Percentiles rank a stretch among this genome's conserved stretches.
Evolutionary conservation across 2,797 vertebrate species (phyloP).

Genomic region (Rhinophrynus dorsalis): DNA sequence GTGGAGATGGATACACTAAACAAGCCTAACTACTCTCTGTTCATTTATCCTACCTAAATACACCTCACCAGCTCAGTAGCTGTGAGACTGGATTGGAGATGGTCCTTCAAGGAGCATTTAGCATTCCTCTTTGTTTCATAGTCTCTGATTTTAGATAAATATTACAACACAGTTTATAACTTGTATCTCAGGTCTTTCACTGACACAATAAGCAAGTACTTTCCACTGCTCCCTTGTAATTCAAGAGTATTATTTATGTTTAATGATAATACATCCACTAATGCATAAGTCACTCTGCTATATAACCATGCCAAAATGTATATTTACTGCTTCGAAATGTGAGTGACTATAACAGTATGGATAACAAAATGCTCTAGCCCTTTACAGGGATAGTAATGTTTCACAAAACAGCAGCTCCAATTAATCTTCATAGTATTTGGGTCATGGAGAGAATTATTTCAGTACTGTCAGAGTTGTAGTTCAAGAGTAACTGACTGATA

Average conservation of each 20-base stretch:
- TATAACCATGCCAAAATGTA: constrained; percentile 5
- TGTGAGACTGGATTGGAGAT: background rate
- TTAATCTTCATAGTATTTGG: no score
- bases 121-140: constrained; percentile 1
- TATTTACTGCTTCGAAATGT: background rate
- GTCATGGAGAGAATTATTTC: no score
- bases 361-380: background rate
- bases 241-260: constrained; percentile 2
- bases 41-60: background rate
- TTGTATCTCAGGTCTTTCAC: background rate
- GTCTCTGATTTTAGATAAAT: background rate
- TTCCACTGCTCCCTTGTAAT: background rate
- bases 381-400: no score
- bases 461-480: no score
- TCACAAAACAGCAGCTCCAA: no score
- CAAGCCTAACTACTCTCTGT: background rate
- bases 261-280: background rate
- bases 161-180: constrained; percentile 11
- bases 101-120: background rate
- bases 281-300: constrained; percentile 8
- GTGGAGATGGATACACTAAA: background rate
- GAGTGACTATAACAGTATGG: background rate
- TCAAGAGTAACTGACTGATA: no score
- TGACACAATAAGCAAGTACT: background rate
- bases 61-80: background rate